A percentile compares a stretch with the other conserved stretches of the same genome.
These are phyloP conservation scores for Gymnocypris eckloni DNA, from an alignment of 2,797 vertebrate species.

Conservation along the genomic window DNA sequence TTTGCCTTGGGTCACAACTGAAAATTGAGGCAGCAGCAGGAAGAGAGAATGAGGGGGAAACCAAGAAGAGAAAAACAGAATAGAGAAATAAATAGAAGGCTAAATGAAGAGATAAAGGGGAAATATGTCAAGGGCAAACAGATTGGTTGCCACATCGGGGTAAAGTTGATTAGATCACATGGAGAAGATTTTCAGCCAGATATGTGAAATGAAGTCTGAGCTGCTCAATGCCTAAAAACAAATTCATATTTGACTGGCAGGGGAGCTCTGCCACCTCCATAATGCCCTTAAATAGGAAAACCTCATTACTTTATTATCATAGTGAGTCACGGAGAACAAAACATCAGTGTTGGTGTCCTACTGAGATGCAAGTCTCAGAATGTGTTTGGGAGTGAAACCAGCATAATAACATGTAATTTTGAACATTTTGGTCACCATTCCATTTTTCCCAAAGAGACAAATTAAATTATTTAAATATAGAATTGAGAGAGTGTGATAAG, in stretches of 20 bases:
- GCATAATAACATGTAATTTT: no score
- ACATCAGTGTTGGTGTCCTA: slow-evolving; percentile 9
- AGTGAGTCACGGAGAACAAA: slow-evolving; percentile 35
- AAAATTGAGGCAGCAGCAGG: slow-evolving; percentile 41
- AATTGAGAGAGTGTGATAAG: no score
- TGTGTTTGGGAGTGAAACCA: no score
- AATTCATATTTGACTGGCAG: slow-evolving; percentile 52
- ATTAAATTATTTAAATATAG: no score
- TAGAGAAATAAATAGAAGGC: slow-evolving; percentile 29
- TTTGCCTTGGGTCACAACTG: slow-evolving; percentile 51
- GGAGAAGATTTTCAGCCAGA: slow-evolving; percentile 57
- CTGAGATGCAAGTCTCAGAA: slow-evolving; percentile 38
- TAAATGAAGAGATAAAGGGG: slow-evolving; percentile 25
- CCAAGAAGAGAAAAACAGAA: background rate
- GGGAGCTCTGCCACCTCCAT: slow-evolving; percentile 16
- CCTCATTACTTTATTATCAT: slow-evolving; percentile 51
- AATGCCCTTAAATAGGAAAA: slow-evolving; percentile 54
- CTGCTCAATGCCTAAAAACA: slow-evolving; percentile 45
- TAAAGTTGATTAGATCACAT: slow-evolving; percentile 69
- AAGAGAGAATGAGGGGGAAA: slow-evolving; percentile 16
- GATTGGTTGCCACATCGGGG: slow-evolving; percentile 64
- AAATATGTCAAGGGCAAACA: slow-evolving; percentile 70
- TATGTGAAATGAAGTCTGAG: slow-evolving; percentile 57
- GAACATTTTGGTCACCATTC: no score
- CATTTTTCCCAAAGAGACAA: no score